Conservation (phyloP, 1,140 invertebrate species). For the Halyomorpha halys region DNA sequence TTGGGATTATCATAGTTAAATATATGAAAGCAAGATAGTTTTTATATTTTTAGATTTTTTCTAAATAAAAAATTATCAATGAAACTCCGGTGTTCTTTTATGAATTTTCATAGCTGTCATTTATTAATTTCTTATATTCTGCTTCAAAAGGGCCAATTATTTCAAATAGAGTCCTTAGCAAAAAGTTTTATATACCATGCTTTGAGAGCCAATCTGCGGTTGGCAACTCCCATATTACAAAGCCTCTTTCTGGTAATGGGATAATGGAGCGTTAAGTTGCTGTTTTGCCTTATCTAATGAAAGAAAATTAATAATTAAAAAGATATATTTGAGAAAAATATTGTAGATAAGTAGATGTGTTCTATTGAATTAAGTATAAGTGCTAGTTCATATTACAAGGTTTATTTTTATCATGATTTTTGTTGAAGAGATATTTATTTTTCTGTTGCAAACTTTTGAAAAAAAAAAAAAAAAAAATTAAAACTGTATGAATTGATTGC, state of each 20-base stretch:
- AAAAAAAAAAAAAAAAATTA: slow-evolving; percentile 20
- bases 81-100: slow-evolving; percentile 10
- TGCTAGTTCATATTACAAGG: neutral
- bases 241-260: neutral
- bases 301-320: slow-evolving; percentile 12
- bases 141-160: neutral
- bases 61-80: neutral
- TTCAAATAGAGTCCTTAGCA: neutral
- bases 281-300: slow-evolving; percentile 23
- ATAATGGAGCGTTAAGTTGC: slow-evolving; percentile 18
- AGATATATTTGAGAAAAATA: slow-evolving; percentile 13
- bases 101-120: slow-evolving; percentile 8
- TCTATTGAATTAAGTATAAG: neutral
- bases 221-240: neutral
- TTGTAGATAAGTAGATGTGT: slow-evolving; percentile 12
- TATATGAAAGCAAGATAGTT: no score
- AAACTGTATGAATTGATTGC: slow-evolving; percentile 21
- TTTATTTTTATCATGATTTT: slow-evolving; percentile 8
- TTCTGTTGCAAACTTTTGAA: slow-evolving; percentile 14
- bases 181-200: slow-evolving; percentile 7
- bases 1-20: no score
- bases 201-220: slow-evolving; percentile 13
- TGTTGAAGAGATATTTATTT: slow-evolving; percentile 8
- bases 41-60: no score
- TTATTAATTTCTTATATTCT: neutral